Conservation (phyloP, 2,888 invertebrate species). For the Mimas tiliae region DNA sequence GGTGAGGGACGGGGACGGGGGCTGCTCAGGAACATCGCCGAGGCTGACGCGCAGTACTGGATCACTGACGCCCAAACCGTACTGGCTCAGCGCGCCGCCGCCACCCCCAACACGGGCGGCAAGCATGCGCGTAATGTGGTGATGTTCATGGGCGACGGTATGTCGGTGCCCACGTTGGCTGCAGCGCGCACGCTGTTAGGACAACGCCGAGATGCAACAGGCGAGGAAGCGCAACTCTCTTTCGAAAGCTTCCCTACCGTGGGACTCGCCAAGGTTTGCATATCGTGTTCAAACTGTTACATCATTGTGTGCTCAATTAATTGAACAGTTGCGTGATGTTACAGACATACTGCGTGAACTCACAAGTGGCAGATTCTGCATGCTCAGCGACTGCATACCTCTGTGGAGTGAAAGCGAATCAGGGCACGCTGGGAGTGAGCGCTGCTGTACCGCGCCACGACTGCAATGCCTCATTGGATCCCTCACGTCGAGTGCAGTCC, state of each 20-base stretch:
- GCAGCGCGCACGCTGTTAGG: conserved; percentile 85
- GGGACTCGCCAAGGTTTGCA: conserved; percentile 61
- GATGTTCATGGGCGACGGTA: conserved; percentile 89
- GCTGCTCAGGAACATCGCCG: conserved; percentile 24
- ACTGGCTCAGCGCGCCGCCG: conserved; percentile 30
- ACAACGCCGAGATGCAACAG: conserved; percentile 73
- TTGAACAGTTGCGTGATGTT: conserved; percentile 20
- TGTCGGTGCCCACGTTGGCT: conserved; percentile 88
- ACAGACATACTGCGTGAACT: conserved; percentile 83
- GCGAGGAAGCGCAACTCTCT: conserved; percentile 84
- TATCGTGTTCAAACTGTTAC: neutral
- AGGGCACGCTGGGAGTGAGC: conserved; percentile 86
- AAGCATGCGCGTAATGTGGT: conserved; percentile 84
- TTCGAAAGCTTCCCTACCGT: conserved; percentile 87
- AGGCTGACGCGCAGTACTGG: conserved; percentile 37
- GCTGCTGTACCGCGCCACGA: conserved; percentile 83
- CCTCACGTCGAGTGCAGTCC: conserved; percentile 84
- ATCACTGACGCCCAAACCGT: conserved; percentile 38
- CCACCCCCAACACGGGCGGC: conserved; percentile 53
- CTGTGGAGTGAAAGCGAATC: conserved; percentile 87
- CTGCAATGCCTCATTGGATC: conserved; percentile 83
- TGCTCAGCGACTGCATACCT: conserved; percentile 88
- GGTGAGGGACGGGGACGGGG: neutral
- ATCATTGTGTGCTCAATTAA: neutral
- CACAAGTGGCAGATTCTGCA: conserved; percentile 88